Evolutionary conservation across 2,113 vertebrate species (phyloP), one percentile per base, ranked within the genome.

Genomic region (Microcebus jonahi): DNA sequence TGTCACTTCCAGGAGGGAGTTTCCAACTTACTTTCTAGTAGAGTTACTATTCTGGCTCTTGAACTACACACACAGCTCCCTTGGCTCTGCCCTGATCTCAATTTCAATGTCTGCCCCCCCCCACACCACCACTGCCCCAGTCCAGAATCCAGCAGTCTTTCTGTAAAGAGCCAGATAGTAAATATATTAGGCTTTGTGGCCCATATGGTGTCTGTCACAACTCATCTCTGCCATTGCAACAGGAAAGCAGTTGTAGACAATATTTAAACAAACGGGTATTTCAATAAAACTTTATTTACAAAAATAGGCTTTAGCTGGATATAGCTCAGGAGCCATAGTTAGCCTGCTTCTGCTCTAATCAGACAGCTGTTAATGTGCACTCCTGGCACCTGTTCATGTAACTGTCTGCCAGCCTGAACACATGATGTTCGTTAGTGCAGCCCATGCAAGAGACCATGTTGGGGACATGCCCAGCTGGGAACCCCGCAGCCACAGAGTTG

Each of bases 241-340:
- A 27, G 36, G 48, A 90, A 90, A 94, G 27, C n/a, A 45, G 14
- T 57, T 73, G 0, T 50, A 17, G 57, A 86, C 21, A 86, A 6
- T 73, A 8, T 55, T 39, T 85, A 87, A 90, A 57, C 12, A 96
- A 90, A 61, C 18, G 6, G 1, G 4, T 36, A 4, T 86, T 85
- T 93, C 65, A 42, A 1, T 79, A 67, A 89, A 89, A 89, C 71
- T 92, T 92, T 77, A 71, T 88, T 84, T 79, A 50, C 20, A 70
- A 50, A 83, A 94, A 55, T 3, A 92, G 71, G 23, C 75, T 75
- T 94, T 67, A 50, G n/a, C 65, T 89, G 39, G 34, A 18, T 80
- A 10, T 84, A 83, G 55, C 45, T 12, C 48, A 25, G 23, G 6
- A 59, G 36, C 29, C 70, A 34, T 71, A 23, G 73, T 89, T 84